Conservation (phyloP, 2,888 invertebrate genomes). For the Diploptera punctata region DNA sequence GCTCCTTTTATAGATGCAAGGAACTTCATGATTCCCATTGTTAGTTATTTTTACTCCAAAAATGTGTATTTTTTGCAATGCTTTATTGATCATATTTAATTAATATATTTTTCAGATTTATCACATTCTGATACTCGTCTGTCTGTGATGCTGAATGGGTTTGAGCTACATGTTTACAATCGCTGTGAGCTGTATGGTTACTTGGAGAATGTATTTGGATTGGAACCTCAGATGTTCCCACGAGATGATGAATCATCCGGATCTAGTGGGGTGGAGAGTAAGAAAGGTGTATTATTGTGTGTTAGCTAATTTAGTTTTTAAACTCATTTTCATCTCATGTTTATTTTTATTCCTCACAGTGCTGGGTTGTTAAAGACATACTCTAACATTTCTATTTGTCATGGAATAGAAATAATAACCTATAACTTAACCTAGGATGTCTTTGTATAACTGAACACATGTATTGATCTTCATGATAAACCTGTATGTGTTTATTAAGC, state of each 20-base stretch:
- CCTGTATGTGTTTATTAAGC: too few species aligned
- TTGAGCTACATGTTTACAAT: conserved; percentile 95
- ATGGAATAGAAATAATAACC: too few species aligned
- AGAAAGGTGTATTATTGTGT: background rate
- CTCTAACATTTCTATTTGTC: too few species aligned
- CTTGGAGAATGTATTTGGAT: conserved; percentile 86
- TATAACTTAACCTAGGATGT: too few species aligned
- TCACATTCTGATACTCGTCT: conserved; percentile 94
- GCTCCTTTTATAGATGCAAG: too few species aligned
- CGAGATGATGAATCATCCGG: conserved; percentile 55
- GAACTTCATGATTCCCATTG: background rate
- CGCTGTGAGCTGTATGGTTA: conserved; percentile 85
- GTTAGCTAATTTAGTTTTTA: too few species aligned
- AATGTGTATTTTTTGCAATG: background rate
- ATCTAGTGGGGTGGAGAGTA: conserved; percentile 8
- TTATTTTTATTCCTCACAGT: too few species aligned
- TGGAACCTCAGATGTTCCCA: conserved; percentile 78
- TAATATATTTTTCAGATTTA: conserved; percentile 75
- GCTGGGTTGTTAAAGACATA: too few species aligned
- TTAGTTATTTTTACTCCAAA: conserved; percentile 39
- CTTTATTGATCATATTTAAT: conserved; percentile 26
- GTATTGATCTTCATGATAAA: too few species aligned
- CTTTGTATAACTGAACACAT: too few species aligned
- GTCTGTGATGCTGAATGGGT: conserved; percentile 90
- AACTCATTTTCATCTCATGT: too few species aligned